phyloP scores from a whole-genome alignment of 1,140 invertebrate species.

The Neuroterus valhalla region DNA sequence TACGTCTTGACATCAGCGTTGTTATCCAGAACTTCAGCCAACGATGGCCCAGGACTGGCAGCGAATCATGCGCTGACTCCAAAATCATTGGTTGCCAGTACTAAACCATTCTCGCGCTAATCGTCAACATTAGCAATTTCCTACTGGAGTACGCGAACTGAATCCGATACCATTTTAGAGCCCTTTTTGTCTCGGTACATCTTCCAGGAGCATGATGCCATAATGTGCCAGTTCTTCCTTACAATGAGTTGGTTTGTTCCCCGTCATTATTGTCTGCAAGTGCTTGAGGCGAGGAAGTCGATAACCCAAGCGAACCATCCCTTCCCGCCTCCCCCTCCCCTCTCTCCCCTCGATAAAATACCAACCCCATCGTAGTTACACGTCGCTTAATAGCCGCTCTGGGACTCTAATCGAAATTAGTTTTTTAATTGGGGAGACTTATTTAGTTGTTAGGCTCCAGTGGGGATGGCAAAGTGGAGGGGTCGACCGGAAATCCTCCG shows the following conservation, averaged over 20 bases:
- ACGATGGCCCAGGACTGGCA: too few species aligned
- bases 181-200: neutral
- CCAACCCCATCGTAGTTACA: slow-evolving; percentile 53
- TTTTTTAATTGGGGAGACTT: slow-evolving; percentile 72
- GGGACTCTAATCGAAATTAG: slow-evolving; percentile 72
- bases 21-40: too few species aligned
- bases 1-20: too few species aligned
- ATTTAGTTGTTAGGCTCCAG: slow-evolving; percentile 64
- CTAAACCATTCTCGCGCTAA: too few species aligned
- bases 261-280: slow-evolving; percentile 45
- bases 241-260: slow-evolving; percentile 39
- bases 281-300: slow-evolving; percentile 42
- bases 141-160: neutral
- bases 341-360: slow-evolving; percentile 34
- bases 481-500: neutral
- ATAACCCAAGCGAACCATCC: slow-evolving; percentile 48
- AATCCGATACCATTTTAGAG: neutral
- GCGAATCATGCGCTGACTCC: too few species aligned
- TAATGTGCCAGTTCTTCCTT: slow-evolving; percentile 33
- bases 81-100: too few species aligned
- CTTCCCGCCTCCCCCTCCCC: slow-evolving; percentile 33
- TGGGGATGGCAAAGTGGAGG: neutral
- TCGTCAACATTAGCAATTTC: too few species aligned
- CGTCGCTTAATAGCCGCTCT: slow-evolving; percentile 63
- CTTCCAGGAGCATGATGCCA: neutral